Conservation (phyloP, 1,140 invertebrate species). For the Danaus plexippus region DNA sequence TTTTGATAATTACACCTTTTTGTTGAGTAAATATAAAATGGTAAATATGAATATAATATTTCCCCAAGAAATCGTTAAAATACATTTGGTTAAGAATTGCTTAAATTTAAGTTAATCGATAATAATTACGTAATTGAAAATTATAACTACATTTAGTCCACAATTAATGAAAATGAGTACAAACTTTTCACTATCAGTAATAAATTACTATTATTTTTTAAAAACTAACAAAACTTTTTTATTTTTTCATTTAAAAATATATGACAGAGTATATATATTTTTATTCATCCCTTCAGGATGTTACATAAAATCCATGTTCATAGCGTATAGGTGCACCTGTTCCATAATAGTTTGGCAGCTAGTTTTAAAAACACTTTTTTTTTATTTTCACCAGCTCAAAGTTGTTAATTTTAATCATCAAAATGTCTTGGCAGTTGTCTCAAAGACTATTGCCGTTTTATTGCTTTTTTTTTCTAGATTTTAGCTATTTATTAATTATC, state of each 20-base stretch:
- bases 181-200: too few species aligned
- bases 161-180: too few species aligned
- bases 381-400: conserved; percentile 46
- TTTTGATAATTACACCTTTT: not conserved
- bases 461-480: conserved; percentile 50
- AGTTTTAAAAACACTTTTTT: conserved; percentile 45
- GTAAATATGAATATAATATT: too few species aligned
- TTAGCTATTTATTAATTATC: conserved; percentile 60
- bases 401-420: conserved; percentile 64
- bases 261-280: not conserved
- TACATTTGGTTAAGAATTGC: too few species aligned
- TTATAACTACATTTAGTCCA: too few species aligned
- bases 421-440: conserved; percentile 63
- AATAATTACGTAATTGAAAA: too few species aligned
- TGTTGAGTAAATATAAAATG: too few species aligned
- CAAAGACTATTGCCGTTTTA: conserved; percentile 54
- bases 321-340: conserved; percentile 38
- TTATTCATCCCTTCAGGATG: not conserved
- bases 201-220: too few species aligned
- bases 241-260: too few species aligned
- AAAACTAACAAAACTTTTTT: too few species aligned
- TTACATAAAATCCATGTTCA: not conserved
- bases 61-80: too few species aligned
- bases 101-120: too few species aligned
- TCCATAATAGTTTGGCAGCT: conserved; percentile 53